phyloP scores from a whole-genome alignment of 2,888 invertebrate genomes.

The Micoletzkya japonica region DNA sequence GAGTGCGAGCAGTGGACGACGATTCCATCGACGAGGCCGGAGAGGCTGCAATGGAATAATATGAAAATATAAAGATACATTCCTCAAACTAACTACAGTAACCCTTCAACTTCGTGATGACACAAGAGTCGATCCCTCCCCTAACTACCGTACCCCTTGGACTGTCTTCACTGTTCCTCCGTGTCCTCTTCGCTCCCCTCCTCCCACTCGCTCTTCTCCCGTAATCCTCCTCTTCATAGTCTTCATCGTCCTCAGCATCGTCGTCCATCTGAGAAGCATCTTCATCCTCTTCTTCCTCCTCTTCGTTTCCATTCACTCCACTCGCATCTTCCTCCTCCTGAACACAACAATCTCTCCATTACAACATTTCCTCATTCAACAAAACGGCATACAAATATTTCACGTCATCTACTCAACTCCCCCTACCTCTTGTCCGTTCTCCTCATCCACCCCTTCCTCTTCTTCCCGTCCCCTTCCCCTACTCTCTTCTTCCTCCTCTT shows the following conservation, averaged over 20 bases:
- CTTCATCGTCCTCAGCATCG: neutral
- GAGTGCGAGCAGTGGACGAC: neutral
- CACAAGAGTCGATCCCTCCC: too few species aligned
- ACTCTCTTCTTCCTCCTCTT: neutral
- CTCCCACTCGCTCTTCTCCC: constrained; percentile 1
- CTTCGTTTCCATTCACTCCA: constrained; percentile 2
- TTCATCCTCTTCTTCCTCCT: constrained; percentile 8
- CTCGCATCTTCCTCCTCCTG: constrained; percentile 8
- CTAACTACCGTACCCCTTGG: neutral
- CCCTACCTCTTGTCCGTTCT: neutral
- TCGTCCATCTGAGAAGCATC: neutral
- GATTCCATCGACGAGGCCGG: neutral
- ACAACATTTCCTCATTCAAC: neutral
- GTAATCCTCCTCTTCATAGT: constrained; percentile 4
- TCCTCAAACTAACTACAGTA: neutral
- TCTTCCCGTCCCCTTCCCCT: neutral
- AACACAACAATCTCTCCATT: too few species aligned
- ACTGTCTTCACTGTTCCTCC: neutral
- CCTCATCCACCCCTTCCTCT: neutral
- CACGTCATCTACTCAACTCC: neutral
- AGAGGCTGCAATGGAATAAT: neutral
- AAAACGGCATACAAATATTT: neutral
- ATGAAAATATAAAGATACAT: too few species aligned
- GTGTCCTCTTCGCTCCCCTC: neutral
- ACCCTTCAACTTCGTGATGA: neutral